Percentiles rank a stretch among this genome's conserved stretches.
These are phyloP conservation scores for Andrena fulva DNA, from an alignment of 2,888 invertebrate genomes.

Conservation along the genomic window DNA sequence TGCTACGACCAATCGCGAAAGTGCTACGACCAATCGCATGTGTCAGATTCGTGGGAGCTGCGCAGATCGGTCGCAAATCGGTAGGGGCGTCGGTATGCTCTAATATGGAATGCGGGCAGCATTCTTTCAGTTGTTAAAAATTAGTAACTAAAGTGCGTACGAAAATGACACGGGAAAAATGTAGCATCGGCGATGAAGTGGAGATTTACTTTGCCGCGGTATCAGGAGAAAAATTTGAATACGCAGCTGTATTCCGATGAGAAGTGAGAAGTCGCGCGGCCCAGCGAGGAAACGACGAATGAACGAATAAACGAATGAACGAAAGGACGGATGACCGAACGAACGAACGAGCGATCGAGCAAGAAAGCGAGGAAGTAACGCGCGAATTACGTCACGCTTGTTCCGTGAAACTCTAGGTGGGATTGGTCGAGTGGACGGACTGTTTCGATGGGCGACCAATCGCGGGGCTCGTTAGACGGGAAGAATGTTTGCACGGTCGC, in stretches of 20 bases:
- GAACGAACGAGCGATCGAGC: conserved; percentile 11
- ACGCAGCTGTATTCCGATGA: no score
- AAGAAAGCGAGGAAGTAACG: conserved; percentile 60
- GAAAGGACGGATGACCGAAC: background rate
- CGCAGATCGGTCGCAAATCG: no score
- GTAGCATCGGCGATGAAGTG: no score
- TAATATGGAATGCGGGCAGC: background rate
- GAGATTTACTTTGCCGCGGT: no score
- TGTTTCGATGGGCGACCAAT: conserved; percentile 65
- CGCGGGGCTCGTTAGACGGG: conserved; percentile 64
- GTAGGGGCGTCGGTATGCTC: no score
- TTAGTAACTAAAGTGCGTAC: background rate
- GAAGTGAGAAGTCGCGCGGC: no score
- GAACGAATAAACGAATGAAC: background rate
- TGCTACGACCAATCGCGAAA: no score
- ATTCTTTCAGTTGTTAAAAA: background rate
- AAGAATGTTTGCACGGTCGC: conserved; percentile 79
- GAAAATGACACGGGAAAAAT: background rate
- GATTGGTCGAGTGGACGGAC: conserved; percentile 47
- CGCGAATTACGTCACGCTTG: conserved; percentile 48
- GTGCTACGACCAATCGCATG: no score
- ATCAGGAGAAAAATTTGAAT: no score
- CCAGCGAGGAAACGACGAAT: no score
- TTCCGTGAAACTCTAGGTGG: conserved; percentile 50
- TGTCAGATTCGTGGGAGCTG: no score